phyloP scores from a whole-genome alignment of 2,888 invertebrate species.

The Mesoligia furuncula region DNA sequence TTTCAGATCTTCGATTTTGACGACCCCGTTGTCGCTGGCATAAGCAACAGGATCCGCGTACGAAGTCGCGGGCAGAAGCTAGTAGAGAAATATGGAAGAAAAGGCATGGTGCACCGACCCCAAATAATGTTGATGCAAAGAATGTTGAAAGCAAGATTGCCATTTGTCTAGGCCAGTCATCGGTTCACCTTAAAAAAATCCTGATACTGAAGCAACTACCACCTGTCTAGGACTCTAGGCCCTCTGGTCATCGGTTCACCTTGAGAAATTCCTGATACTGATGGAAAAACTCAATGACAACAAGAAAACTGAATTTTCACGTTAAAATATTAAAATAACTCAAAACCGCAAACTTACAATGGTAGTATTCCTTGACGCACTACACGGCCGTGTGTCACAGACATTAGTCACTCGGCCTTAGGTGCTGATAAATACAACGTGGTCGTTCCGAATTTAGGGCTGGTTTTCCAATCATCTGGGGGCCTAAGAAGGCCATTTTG shows the following conservation, averaged over 20 bases:
- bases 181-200: neutral
- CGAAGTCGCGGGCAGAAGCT: no score
- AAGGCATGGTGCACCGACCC: no score
- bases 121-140: no score
- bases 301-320: neutral
- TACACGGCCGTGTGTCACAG: conserved; percentile 70
- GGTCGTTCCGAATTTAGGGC: conserved; percentile 50
- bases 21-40: no score
- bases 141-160: neutral
- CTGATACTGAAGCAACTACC: no score
- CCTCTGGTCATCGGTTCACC: neutral
- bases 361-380: conserved; percentile 64
- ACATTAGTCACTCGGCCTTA: conserved; percentile 78
- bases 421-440: conserved; percentile 62
- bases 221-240: neutral
- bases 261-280: neutral
- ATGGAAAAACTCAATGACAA: conserved; percentile 9
- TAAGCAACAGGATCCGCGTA: no score
- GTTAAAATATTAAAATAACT: conserved; percentile 22
- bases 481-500: no score
- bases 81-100: no score
- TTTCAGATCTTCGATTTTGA: no score
- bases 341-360: conserved; percentile 30
- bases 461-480: no score
- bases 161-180: neutral